Evolutionary conservation across 2,797 vertebrate genomes (phyloP).

Genomic region (Caiman crocodilus): DNA sequence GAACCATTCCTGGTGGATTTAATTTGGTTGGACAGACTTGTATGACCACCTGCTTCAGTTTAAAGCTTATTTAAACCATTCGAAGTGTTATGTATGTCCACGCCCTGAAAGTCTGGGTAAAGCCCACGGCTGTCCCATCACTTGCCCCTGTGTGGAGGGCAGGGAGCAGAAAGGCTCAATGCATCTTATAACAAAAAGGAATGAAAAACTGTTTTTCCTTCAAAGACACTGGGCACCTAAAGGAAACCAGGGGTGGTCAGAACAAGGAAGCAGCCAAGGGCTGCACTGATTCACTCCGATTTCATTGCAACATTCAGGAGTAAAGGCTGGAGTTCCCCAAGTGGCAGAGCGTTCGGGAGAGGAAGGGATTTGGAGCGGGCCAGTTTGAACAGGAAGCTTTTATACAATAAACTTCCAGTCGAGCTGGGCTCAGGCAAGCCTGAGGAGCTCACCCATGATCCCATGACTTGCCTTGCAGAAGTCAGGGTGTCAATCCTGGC

Average conservation of each 20-base stretch:
- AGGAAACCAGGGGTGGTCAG: neutral
- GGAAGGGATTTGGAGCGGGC: rapidly evolving
- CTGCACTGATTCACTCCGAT: neutral
- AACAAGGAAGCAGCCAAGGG: constrained; percentile 49
- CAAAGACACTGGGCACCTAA: neutral
- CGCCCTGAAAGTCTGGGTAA: neutral
- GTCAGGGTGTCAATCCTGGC: neutral
- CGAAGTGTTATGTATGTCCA: too few species aligned
- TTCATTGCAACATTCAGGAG: neutral
- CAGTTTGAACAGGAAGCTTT: too few species aligned
- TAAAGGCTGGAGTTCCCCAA: constrained; percentile 9
- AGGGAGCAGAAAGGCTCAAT: neutral
- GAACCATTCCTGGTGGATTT: too few species aligned
- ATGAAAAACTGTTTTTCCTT: neutral
- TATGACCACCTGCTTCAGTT: too few species aligned
- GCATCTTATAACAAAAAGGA: constrained; percentile 28
- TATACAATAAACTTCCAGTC: neutral
- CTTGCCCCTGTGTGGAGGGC: neutral
- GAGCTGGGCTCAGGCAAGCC: neutral
- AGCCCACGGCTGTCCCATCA: neutral
- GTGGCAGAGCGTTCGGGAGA: rapidly evolving
- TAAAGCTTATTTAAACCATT: too few species aligned
- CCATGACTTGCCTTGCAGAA: neutral
- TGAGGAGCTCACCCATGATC: neutral
- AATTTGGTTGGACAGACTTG: too few species aligned